A percentile compares a stretch with the other conserved stretches of the same genome.
Conservation (phyloP, 2,888 invertebrate species). For the Rhamnusium bicolor region DNA sequence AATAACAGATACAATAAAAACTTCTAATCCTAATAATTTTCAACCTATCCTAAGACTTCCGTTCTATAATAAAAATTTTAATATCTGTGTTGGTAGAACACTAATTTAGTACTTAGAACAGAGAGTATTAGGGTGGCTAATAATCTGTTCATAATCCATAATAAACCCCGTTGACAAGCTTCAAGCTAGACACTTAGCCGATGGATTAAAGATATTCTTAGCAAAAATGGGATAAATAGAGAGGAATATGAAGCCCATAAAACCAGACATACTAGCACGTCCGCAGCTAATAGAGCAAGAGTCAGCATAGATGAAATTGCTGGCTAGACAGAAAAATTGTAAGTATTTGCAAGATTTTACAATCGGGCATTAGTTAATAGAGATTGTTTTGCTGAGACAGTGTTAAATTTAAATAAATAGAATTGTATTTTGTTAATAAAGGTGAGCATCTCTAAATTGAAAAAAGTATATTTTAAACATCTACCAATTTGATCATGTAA, state of each 20-base stretch:
- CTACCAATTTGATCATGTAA: too few species aligned
- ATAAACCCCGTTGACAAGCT: conserved; percentile 38
- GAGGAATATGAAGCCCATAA: conserved; percentile 43
- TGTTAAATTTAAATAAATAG: conserved; percentile 26
- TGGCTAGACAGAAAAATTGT: conserved; percentile 51
- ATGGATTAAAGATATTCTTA: too few species aligned
- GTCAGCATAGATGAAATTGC: conserved; percentile 51
- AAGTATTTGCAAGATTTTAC: conserved; percentile 50
- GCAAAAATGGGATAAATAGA: conserved; percentile 50
- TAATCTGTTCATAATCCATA: conserved; percentile 20
- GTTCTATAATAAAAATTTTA: conserved; percentile 9
- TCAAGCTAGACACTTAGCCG: conserved; percentile 41
- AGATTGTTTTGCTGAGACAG: conserved; percentile 28
- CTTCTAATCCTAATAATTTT: conserved; percentile 12
- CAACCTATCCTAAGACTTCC: conserved; percentile 33
- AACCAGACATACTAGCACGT: conserved; percentile 52
- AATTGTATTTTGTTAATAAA: conserved; percentile 9
- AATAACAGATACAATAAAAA: conserved; percentile 48
- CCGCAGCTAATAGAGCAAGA: conserved; percentile 49
- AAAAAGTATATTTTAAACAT: background rate
- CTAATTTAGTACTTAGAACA: background rate
- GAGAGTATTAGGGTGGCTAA: background rate
- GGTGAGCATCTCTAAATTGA: conserved; percentile 8
- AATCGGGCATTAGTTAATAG: conserved; percentile 27
- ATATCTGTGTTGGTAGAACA: conserved; percentile 20